Conservation (phyloP, 2,113 vertebrate species). For the Chrysemys picta region DNA sequence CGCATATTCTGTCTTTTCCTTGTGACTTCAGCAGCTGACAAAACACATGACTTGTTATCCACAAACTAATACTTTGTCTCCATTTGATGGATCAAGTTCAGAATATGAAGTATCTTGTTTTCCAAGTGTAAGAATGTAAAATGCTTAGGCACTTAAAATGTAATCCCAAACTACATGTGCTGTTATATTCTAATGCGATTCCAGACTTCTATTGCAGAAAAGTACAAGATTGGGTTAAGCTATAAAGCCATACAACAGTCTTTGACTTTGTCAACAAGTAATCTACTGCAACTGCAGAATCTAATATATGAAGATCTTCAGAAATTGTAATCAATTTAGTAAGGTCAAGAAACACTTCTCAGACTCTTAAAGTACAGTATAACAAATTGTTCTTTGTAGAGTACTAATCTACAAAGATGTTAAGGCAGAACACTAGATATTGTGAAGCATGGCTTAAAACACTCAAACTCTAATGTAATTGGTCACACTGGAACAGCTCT, state of each 20-base stretch:
- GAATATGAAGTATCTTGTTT: not conserved
- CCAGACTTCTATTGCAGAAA: not conserved
- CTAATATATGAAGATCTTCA: not conserved
- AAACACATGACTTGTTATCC: conserved; percentile 75
- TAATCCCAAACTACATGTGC: not conserved
- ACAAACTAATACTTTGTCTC: conserved; percentile 56
- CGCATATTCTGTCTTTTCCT: conserved; percentile 72
- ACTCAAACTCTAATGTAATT: not conserved
- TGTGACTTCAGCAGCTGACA: conserved; percentile 82
- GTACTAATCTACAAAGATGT: not conserved
- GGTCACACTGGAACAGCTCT: not conserved
- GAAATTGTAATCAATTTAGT: not conserved
- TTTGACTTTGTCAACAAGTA: not conserved
- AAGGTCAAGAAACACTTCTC: not conserved
- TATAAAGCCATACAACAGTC: not conserved
- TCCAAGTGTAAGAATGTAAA: conserved; percentile 37
- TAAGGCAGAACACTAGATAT: not conserved
- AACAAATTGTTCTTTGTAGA: not conserved
- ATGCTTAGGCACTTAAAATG: not conserved
- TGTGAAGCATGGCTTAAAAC: not conserved
- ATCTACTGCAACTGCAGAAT: not conserved
- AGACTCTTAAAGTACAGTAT: not conserved
- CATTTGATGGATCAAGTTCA: not conserved
- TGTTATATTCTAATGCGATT: not conserved
- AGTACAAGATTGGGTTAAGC: not conserved